Percentiles rank a stretch among this genome's conserved stretches.
Conservation (phyloP, 1,140 invertebrate genomes). For the Polypedilum vanderplanki region DNA sequence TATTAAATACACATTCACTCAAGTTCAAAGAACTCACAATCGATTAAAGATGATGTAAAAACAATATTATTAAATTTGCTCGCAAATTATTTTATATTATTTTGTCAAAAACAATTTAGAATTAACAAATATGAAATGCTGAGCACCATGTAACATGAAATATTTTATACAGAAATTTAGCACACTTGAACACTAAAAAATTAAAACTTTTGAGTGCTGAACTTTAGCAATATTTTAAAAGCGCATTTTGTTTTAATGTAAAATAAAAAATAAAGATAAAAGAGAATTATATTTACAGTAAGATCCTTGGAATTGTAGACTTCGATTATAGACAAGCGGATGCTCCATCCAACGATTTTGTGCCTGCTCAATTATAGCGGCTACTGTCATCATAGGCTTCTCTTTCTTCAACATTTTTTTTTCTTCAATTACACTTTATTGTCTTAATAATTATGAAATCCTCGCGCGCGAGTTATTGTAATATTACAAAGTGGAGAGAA, state of each 20-base stretch:
- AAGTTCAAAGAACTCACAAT: constrained; percentile 25
- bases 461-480: background rate
- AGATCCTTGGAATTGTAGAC: constrained; percentile 20
- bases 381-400: constrained; percentile 15
- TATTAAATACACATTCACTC: background rate
- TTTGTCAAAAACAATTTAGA: too few species aligned
- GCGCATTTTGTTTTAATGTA: too few species aligned
- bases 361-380: constrained; percentile 21
- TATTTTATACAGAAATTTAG: too few species aligned
- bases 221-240: too few species aligned
- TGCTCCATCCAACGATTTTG: constrained; percentile 24
- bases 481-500: background rate
- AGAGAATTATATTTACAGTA: background rate
- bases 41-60: constrained; percentile 11
- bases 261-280: background rate
- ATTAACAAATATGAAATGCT: too few species aligned
- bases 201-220: too few species aligned
- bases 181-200: too few species aligned
- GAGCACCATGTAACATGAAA: too few species aligned
- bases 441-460: constrained; percentile 1
- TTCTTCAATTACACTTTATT: background rate
- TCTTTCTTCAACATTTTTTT: constrained; percentile 21
- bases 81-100: too few species aligned
- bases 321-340: background rate
- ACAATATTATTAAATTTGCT: background rate